Evolutionary conservation across 1,140 invertebrate genomes (phyloP), one percentile per base, ranked within the genome.

Genomic region (Orchesella cincta): DNA sequence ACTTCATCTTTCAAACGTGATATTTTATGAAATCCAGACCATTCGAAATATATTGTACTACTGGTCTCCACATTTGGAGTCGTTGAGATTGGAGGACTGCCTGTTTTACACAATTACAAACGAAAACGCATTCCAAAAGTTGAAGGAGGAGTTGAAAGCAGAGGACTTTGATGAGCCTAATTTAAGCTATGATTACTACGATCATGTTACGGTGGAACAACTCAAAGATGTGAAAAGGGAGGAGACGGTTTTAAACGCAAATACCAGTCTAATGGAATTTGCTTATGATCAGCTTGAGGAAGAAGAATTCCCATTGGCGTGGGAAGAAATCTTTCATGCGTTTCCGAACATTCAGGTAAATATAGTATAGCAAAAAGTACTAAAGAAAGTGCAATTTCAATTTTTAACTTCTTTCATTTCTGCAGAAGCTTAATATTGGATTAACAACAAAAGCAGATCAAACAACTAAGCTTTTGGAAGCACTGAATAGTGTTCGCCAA

Each of bases 311-410:
- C 76, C 76, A 23, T 74, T 78, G 28, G 35, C 72, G 8, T 78
- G 76, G 76, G 71, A 74, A 29, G 76, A 78, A 51, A 54, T 78
- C 23, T 74, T 78, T 70, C 28, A 23, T 5, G 76, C 76, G 3
- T 78, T 78, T 23, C 76, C 76, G 5, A 78, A 78, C 67, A 33
- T 78, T 51, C 34, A 54, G 73, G 76, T 78, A 23, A 54, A 46
- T 20, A 46, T 46, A 20, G 39, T 46, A 46, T n/a, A n/a, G n/a
- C n/a, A n/a, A n/a, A n/a, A n/a, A n/a, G n/a, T n/a, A n/a, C n/a
- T n/a, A n/a, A n/a, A n/a, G n/a, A n/a, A n/a, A n/a, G n/a, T n/a
- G n/a, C n/a, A n/a, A n/a, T n/a, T 46, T 46, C 39, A 46, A 46
- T 12, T 46, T 20, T 46, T 46, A 46, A 46, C 39, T 46, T 46